Conservation (phyloP, 2,888 invertebrate species). For the Hipparchia sbordonii region DNA sequence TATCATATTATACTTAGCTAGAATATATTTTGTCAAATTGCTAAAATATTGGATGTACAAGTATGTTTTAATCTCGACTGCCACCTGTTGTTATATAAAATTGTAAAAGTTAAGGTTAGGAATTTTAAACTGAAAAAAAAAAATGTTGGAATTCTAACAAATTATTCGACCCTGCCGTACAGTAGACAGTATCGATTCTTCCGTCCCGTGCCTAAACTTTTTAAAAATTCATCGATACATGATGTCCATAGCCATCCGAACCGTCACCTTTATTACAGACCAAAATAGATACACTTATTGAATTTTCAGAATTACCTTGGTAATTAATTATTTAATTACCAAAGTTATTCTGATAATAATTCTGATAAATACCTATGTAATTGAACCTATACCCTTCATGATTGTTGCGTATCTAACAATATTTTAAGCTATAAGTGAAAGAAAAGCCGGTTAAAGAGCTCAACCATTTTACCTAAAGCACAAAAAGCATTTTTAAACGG, state of each 20-base stretch:
- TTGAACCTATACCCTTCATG: not conserved
- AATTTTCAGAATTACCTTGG: conserved; percentile 23
- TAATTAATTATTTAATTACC: not conserved
- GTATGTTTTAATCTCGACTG: conserved; percentile 7
- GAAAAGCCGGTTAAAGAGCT: conserved; percentile 12
- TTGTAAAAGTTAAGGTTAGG: conserved; percentile 25
- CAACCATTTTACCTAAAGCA: conserved; percentile 13
- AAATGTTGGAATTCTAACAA: conserved; percentile 39
- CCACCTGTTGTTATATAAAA: conserved; percentile 25
- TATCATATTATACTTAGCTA: not conserved
- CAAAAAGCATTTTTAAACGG: conserved; percentile 8
- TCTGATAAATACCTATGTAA: no score
- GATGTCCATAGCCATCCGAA: conserved; percentile 67
- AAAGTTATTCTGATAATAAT: no score
- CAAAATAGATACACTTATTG: conserved; percentile 47
- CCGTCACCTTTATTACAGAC: conserved; percentile 51
- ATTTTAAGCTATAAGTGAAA: not conserved
- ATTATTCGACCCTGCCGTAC: conserved; percentile 60
- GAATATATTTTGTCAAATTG: conserved; percentile 1
- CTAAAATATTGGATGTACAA: not conserved
- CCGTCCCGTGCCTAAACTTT: conserved; percentile 75
- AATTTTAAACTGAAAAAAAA: conserved; percentile 27
- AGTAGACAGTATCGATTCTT: conserved; percentile 71
- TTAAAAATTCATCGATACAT: conserved; percentile 75
- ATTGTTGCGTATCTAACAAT: not conserved